Evolutionary conservation across 2,888 invertebrate genomes (phyloP).

Genomic region (Polyommatus icarus): DNA sequence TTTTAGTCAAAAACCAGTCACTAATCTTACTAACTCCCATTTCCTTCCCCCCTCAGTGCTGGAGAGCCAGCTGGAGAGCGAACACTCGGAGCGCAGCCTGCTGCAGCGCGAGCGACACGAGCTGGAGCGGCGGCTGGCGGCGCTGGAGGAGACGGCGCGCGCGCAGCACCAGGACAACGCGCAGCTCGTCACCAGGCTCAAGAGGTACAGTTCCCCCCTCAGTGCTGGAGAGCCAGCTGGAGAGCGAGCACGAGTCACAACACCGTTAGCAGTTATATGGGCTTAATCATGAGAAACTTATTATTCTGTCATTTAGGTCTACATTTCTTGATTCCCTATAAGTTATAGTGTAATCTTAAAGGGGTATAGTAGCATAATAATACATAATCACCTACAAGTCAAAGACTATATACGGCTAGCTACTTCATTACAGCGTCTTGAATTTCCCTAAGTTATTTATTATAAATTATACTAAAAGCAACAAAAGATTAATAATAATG

Average conservation of each 20-base stretch:
- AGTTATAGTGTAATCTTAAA: too few species aligned
- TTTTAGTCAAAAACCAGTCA: too few species aligned
- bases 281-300: too few species aligned
- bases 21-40: not conserved
- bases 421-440: too few species aligned
- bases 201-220: slow-evolving; percentile 65
- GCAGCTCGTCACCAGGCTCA: slow-evolving; percentile 86
- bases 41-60: slow-evolving; percentile 80
- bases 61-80: slow-evolving; percentile 94
- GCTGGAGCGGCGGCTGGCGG: slow-evolving; percentile 90
- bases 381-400: too few species aligned
- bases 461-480: too few species aligned
- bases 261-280: not conserved
- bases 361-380: too few species aligned
- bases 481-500: too few species aligned
- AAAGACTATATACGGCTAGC: too few species aligned
- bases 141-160: slow-evolving; percentile 88
- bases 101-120: slow-evolving; percentile 94
- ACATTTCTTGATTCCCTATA: too few species aligned
- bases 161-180: slow-evolving; percentile 87
- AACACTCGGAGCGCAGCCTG: slow-evolving; percentile 94
- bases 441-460: too few species aligned
- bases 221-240: slow-evolving; percentile 94
- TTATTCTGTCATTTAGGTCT: too few species aligned
- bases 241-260: slow-evolving; percentile 71